These are phyloP conservation scores for Euphonia xanthogaster DNA, from an alignment of 2,797 vertebrate genomes.

Conservation along the genomic window DNA sequence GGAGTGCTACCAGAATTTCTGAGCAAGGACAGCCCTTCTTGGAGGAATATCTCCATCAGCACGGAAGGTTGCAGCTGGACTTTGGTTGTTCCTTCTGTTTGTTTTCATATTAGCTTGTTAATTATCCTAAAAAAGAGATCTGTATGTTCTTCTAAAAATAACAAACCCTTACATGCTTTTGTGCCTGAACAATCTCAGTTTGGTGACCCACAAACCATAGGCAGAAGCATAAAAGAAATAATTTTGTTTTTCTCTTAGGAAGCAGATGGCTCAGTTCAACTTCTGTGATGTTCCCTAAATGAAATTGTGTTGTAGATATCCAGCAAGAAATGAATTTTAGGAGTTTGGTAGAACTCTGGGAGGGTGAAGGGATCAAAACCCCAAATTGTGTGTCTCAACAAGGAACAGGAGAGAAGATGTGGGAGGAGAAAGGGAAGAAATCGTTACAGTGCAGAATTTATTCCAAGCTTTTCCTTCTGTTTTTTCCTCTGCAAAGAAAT, in stretches of 20 bases:
- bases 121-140: neutral
- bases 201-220: neutral
- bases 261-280: conserved; percentile 43
- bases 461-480: neutral
- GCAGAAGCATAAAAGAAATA: conserved; percentile 32
- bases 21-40: neutral
- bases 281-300: neutral
- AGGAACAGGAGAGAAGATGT: neutral
- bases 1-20: neutral
- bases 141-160: conserved; percentile 21
- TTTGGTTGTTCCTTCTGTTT: neutral
- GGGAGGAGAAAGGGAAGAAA: neutral
- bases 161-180: neutral
- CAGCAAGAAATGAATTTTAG: neutral
- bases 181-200: conserved; percentile 39
- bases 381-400: neutral
- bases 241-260: conserved; percentile 20
- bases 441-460: neutral
- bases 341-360: neutral
- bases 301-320: neutral
- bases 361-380: neutral
- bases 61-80: neutral
- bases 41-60: neutral
- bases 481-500: neutral
- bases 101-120: conserved; percentile 27